These are phyloP conservation scores for Leptopilina boulardi DNA, from an alignment of 1,140 invertebrate species.

Conservation along the genomic window DNA sequence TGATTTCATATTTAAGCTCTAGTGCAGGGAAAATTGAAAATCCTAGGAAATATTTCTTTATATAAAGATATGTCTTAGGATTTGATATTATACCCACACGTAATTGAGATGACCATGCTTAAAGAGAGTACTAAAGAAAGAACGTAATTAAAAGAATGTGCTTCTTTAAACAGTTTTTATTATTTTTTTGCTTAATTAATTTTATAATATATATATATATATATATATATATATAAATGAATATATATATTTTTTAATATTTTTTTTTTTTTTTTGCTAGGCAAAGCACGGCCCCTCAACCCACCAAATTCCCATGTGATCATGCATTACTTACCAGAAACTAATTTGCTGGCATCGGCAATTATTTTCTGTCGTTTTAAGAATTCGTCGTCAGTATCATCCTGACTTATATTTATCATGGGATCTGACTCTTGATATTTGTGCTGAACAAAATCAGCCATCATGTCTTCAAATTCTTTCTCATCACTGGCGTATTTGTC, in stretches of 20 bases:
- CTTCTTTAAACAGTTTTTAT: slow-evolving; percentile 29
- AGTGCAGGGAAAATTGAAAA: slow-evolving; percentile 30
- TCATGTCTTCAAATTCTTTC: slow-evolving; percentile 73
- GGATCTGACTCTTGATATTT: slow-evolving; percentile 69
- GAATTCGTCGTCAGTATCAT: slow-evolving; percentile 69
- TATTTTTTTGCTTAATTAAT: slow-evolving; percentile 39
- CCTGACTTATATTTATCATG: slow-evolving; percentile 69
- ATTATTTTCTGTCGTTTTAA: slow-evolving; percentile 70
- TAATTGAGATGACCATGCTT: slow-evolving; percentile 58
- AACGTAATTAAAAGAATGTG: slow-evolving; percentile 50
- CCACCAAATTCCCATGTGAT: slow-evolving; percentile 53
- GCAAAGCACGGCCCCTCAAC: slow-evolving; percentile 73
- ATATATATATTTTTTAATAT: background rate
- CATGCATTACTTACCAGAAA: slow-evolving; percentile 72
- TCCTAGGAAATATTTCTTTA: slow-evolving; percentile 7
- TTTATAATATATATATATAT: background rate
- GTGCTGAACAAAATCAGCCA: slow-evolving; percentile 72
- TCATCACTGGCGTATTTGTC: slow-evolving; percentile 75
- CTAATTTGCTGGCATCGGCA: slow-evolving; percentile 72
- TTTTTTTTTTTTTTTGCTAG: slow-evolving; percentile 58
- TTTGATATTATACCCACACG: slow-evolving; percentile 44
- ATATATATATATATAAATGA: no score
- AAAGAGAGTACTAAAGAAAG: slow-evolving; percentile 47
- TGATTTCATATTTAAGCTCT: slow-evolving; percentile 45
- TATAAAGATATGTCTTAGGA: background rate